Conservation (phyloP, 2,797 vertebrate species). For the Darevskia mixta region DNA sequence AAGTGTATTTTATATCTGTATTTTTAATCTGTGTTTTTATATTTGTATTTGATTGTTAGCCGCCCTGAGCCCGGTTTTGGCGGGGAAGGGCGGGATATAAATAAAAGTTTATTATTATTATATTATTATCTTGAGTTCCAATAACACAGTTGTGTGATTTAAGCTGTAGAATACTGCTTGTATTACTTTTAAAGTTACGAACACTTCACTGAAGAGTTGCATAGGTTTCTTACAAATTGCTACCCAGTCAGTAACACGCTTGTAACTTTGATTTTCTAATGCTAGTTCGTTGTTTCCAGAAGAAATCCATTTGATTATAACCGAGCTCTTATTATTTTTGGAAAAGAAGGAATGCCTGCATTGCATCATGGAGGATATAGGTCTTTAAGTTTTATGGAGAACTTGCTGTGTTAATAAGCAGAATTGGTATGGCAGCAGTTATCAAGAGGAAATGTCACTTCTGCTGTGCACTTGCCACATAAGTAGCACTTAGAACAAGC, state of each 20-base stretch:
- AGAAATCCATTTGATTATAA: background rate
- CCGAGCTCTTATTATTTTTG: background rate
- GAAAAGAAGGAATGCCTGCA: constrained; percentile 6
- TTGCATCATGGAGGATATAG: background rate
- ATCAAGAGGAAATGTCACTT: constrained; percentile 23
- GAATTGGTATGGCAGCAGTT: constrained; percentile 16
- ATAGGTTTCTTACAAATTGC: background rate
- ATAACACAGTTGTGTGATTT: background rate
- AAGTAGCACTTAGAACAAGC: background rate
- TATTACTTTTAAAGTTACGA: background rate
- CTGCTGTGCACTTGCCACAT: background rate
- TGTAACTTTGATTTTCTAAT: background rate
- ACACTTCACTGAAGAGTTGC: background rate
- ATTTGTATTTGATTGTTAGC: too few relatives aligned
- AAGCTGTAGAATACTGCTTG: background rate
- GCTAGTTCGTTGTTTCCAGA: background rate
- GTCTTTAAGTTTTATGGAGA: background rate
- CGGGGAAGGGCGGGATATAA: too few relatives aligned
- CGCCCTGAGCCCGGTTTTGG: too few relatives aligned
- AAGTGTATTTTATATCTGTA: too few relatives aligned
- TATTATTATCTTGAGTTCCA: background rate
- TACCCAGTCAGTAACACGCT: background rate
- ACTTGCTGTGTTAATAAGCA: constrained; percentile 14
- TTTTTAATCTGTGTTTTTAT: too few relatives aligned
- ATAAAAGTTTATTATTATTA: too few relatives aligned